Base-by-base conservation (phyloP, 2,113 vertebrate species). In the Panthera tigris region DNA sequence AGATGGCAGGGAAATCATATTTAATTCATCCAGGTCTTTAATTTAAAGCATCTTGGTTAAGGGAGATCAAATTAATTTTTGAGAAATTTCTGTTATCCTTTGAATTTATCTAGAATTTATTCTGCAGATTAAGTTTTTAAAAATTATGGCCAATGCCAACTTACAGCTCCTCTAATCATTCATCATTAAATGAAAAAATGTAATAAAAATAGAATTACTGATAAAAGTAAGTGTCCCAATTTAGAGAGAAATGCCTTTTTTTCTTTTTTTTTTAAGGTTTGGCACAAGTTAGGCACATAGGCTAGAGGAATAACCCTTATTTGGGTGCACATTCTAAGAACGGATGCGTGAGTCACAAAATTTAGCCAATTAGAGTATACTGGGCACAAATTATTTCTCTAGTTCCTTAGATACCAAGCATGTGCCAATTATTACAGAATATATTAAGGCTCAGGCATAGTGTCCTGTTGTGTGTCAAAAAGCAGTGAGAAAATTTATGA, bases 21-120 rank as follows among this genome's bases (percentile, higher is more conserved):
- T 96, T 96, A 93, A 95, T 95, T 96, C 48, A 92, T 55, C 21
- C 33, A 93, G 71, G 25, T 89, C 66, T 97, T 96, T 93, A 88
- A 95, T 86, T 78, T 84, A 94, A 96, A 91, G 45, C 68, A 91
- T 89, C 39, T 89, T 89, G 71, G 45, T 92, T 95, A 95, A 95
- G 93, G 61, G 29, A 83, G 15, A 97, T 68, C 48, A 91, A 94
- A 94, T 92, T 91, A 92, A 63, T 80, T 96, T 83, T 85, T 97
- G 57, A 86, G 55, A 97, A 97, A 95, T 76, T 23, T n/a, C 48
- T 92, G 41, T 73, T 94, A 82, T 89, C 76, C 94, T 96, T 96
- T 55, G 41, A 91, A 97, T 89, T 66, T 85, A 95, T 93, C 73
- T 86, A 31, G 66, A 97, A 93, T 91, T 89, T 94, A 94, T 79